Conservation (phyloP, 2,797 vertebrate genomes). For the Spondyliosoma cantharus region DNA sequence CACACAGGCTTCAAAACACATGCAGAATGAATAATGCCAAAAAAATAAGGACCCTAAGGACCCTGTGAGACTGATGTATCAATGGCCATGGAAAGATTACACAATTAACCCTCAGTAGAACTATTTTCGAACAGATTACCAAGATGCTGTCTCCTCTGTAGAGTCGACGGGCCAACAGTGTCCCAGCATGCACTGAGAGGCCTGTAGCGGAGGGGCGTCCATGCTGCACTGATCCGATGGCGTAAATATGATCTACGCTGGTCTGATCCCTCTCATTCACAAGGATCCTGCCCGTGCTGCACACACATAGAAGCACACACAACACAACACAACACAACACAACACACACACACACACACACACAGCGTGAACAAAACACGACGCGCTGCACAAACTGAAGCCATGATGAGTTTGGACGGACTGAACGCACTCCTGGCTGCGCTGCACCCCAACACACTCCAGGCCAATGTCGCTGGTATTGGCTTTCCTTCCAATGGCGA, state of each 20-base stretch:
- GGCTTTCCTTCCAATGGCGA: slow-evolving; percentile 86
- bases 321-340: too few species aligned
- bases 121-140: slow-evolving; percentile 65
- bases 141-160: slow-evolving; percentile 77
- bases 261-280: slow-evolving; percentile 88
- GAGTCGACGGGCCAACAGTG: slow-evolving; percentile 83
- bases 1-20: background rate
- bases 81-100: too few species aligned
- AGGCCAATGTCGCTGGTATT: slow-evolving; percentile 86
- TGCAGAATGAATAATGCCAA: background rate
- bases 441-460: slow-evolving; percentile 84
- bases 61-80: too few species aligned
- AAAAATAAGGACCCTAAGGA: too few species aligned
- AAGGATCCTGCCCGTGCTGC: slow-evolving; percentile 86
- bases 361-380: background rate
- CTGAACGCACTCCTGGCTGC: slow-evolving; percentile 85
- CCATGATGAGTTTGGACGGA: background rate
- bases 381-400: background rate
- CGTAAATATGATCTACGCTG: slow-evolving; percentile 85
- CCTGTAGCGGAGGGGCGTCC: slow-evolving; percentile 85
- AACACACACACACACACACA: background rate
- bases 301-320: slow-evolving; percentile 3
- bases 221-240: slow-evolving; percentile 86
- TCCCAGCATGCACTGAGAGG: slow-evolving; percentile 87
- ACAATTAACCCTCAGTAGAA: background rate